phyloP scores from a whole-genome alignment of 2,888 invertebrate species.

The Tinea trinotella region DNA sequence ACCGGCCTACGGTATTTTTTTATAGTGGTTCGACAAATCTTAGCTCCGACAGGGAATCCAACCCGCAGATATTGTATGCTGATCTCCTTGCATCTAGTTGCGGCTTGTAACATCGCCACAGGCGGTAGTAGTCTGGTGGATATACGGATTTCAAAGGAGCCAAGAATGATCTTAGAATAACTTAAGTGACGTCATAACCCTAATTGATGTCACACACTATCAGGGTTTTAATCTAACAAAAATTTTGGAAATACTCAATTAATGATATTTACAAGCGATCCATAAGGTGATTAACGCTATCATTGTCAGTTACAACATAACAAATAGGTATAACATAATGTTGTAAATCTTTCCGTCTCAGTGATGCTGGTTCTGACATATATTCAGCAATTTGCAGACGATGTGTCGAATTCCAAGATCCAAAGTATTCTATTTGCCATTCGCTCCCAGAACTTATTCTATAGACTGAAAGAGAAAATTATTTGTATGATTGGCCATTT shows the following conservation, averaged over 20 bases:
- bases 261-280: conserved; percentile 67
- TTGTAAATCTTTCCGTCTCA: conserved; percentile 58
- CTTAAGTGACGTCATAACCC: no score
- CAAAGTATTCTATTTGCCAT: conserved; percentile 45
- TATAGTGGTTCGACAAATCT: no score
- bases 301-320: conserved; percentile 73
- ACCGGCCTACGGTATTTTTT: no score
- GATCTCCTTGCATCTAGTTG: no score
- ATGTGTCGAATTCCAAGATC: conserved; percentile 36
- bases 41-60: no score
- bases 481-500: not conserved
- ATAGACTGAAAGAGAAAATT: conserved; percentile 41
- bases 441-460: conserved; percentile 34
- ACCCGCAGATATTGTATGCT: no score
- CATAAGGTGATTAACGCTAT: conserved; percentile 71
- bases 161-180: no score
- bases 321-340: conserved; percentile 62
- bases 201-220: no score
- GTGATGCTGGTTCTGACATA: conserved; percentile 34
- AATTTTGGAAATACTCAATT: not conserved
- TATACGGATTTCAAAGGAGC: no score
- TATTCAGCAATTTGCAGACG: conserved; percentile 31
- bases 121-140: no score
- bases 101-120: no score
- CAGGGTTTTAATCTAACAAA: no score